These are phyloP conservation scores for Synanthedon vespiformis DNA, from an alignment of 2,888 invertebrate species.

Conservation along the genomic window DNA sequence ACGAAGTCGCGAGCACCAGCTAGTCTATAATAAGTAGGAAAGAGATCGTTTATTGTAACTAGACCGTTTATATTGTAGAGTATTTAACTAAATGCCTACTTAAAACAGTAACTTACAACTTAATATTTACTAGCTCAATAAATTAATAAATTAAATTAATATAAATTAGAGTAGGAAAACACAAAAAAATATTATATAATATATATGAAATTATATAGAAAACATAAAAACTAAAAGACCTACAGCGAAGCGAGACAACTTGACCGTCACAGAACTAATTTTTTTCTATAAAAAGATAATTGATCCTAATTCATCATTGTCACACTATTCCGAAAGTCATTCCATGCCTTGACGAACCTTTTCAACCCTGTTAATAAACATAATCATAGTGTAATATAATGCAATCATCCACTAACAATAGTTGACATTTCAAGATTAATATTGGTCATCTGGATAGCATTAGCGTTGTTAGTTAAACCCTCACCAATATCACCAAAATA, in stretches of 20 bases:
- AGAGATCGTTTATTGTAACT: no score
- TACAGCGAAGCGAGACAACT: not conserved
- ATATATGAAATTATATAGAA: not conserved
- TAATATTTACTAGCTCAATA: no score
- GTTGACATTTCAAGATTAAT: conserved; percentile 57
- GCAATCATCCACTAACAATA: conserved; percentile 42
- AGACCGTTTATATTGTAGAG: no score
- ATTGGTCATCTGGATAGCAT: conserved; percentile 53
- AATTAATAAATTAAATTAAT: no score
- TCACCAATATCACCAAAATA: conserved; percentile 2
- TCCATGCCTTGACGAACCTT: conserved; percentile 9
- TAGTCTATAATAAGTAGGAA: no score
- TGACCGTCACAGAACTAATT: not conserved
- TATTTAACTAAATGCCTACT: no score
- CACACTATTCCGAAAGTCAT: conserved; percentile 26
- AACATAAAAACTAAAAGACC: not conserved
- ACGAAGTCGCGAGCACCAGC: no score
- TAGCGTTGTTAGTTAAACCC: conserved; percentile 37
- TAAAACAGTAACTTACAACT: not conserved
- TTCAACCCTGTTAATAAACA: conserved; percentile 20
- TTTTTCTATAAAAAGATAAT: conserved; percentile 14
- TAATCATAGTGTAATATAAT: conserved; percentile 20
- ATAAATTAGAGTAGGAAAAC: not conserved
- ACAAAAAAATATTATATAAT: not conserved
- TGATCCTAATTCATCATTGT: conserved; percentile 34